These are phyloP conservation scores for Abrostola triplasia DNA, from an alignment of 2,888 invertebrate genomes.

Conservation along the genomic window DNA sequence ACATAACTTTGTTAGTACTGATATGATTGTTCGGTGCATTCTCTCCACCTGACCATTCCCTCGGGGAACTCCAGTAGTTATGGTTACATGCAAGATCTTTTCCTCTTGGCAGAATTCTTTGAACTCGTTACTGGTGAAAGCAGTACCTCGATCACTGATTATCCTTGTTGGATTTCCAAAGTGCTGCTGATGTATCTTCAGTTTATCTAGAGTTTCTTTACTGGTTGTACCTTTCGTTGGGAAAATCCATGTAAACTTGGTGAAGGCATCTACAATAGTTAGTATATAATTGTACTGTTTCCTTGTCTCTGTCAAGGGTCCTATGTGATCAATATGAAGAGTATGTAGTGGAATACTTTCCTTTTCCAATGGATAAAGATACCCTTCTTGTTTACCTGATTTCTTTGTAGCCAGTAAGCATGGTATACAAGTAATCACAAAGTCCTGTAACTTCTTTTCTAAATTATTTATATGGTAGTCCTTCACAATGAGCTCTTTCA, in stretches of 20 bases:
- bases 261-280: conserved; percentile 35
- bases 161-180: no score
- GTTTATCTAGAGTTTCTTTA: neutral
- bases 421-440: conserved; percentile 38
- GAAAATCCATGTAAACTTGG: conserved; percentile 50
- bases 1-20: no score
- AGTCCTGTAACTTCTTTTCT: conserved; percentile 34
- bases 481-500: conserved; percentile 49
- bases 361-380: conserved; percentile 39
- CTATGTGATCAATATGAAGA: no score
- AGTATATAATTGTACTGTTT: conserved; percentile 48
- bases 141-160: no score
- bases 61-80: no score
- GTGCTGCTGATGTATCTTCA: no score
- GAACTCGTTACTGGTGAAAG: no score
- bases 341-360: conserved; percentile 39
- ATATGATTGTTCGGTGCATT: no score
- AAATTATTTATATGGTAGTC: conserved; percentile 58
- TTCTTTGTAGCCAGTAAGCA: conserved; percentile 52
- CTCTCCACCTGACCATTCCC: no score
- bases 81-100: no score
- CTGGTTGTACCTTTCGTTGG: conserved; percentile 34
- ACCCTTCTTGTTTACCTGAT: conserved; percentile 56
- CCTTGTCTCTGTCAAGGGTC: conserved; percentile 36
- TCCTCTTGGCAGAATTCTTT: no score